Evolutionary conservation across 2,797 vertebrate genomes (phyloP).

Genomic region (Chaetophractus vellerosus): DNA sequence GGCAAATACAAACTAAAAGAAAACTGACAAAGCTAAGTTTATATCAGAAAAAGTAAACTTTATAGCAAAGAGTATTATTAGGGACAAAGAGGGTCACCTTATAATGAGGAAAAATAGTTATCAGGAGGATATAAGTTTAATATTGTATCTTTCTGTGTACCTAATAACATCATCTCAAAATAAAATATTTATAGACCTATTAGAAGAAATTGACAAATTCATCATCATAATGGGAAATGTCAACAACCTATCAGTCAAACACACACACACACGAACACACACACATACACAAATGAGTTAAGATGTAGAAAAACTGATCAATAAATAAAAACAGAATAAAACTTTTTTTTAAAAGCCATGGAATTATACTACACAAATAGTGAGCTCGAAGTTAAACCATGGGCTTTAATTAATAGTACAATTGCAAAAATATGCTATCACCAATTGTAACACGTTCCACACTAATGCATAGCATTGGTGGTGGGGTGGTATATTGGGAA

Average conservation of each 20-base stretch:
- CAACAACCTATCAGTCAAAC: background rate
- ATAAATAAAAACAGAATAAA: too few relatives aligned
- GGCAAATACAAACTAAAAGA: background rate
- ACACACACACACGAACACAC: too few relatives aligned
- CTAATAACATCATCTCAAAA: conserved; percentile 7
- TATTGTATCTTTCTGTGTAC: conserved; percentile 10
- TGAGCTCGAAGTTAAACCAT: too few relatives aligned
- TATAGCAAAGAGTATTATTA: background rate
- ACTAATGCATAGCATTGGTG: too few relatives aligned
- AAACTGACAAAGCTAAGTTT: conserved; percentile 5
- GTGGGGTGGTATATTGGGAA: too few relatives aligned
- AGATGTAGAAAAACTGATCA: conserved; percentile 7
- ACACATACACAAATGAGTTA: background rate
- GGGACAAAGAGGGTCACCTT: background rate
- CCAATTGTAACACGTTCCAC: too few relatives aligned
- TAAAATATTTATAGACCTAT: conserved; percentile 43
- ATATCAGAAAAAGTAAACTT: background rate
- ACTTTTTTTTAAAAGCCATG: too few relatives aligned
- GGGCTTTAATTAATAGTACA: too few relatives aligned
- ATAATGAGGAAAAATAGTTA: background rate
- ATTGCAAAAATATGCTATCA: too few relatives aligned
- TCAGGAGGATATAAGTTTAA: background rate
- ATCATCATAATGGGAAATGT: background rate
- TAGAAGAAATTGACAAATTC: conserved; percentile 31
- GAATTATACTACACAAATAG: too few relatives aligned